These are phyloP conservation scores for Polydrusus tereticollis DNA, from an alignment of 2,888 invertebrate species.

Conservation along the genomic window DNA sequence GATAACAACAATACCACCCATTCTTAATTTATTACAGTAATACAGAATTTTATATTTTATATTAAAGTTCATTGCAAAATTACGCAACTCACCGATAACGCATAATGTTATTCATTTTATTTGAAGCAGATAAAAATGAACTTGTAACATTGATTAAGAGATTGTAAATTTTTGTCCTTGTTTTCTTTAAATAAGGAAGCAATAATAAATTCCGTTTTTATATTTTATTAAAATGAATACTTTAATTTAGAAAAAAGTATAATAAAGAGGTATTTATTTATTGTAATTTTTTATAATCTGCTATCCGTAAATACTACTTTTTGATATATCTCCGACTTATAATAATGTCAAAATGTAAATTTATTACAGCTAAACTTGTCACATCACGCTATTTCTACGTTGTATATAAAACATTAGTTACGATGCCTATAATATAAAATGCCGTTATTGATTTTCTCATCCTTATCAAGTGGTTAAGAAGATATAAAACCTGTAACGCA, in stretches of 20 bases:
- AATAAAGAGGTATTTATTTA: neutral
- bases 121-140: constrained; percentile 11
- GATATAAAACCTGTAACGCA: too few species aligned
- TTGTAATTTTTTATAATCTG: neutral
- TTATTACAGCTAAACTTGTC: too few species aligned
- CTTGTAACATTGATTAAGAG: constrained; percentile 6
- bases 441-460: too few species aligned
- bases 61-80: constrained; percentile 11
- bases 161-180: constrained; percentile 1
- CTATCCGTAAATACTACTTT: too few species aligned
- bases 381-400: too few species aligned
- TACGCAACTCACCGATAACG: constrained; percentile 8
- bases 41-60: neutral
- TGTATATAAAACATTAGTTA: too few species aligned
- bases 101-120: neutral
- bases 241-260: neutral
- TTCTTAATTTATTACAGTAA: neutral
- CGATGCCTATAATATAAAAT: too few species aligned
- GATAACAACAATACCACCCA: neutral
- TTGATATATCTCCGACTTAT: too few species aligned
- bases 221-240: neutral
- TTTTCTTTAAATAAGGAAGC: constrained; percentile 3
- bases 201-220: constrained; percentile 6
- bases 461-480: too few species aligned
- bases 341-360: too few species aligned